Evolutionary conservation across 2,888 invertebrate genomes (phyloP), one percentile per base, ranked within the genome.

Genomic region (Myopa tessellatipennis): DNA sequence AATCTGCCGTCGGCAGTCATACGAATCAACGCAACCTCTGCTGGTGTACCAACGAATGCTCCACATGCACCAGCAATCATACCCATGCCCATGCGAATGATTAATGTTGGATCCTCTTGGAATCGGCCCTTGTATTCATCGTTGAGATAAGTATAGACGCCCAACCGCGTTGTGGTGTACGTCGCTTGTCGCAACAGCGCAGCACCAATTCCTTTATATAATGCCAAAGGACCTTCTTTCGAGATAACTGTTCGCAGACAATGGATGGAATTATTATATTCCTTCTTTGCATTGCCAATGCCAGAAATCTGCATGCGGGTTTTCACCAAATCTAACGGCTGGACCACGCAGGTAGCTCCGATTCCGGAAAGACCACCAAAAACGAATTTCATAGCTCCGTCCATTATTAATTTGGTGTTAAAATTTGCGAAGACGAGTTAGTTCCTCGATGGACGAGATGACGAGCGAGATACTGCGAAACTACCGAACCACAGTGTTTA

Each of bases 1-100:
- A 99, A 90, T 79, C 98, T 93, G 14, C 99, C 99, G 90, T 99
- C 99, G 0, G 98, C 94, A n/a, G 98, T 98, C 99, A 99, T 99
- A 78, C 99, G 91, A 83, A 99, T 97, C 65, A 99, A 92, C 0
- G 97, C 95, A 60, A 99, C 95, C 90, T 99, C 99, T 0, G 99
- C 98, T 0, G 99, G 99, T 0, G 98, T 99, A 67, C 99, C 99
- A 58, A 98, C 95, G 89, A 98, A 98, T 1, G 98, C 89, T 4
- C 89, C 89, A 50, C 81, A 80, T 0, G 91, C 91, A 0, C 99
- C 99, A 1, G 99, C 97, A 0, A 93, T 89, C 89, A 97, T 93
- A 14, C 98, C 99, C 80, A 98, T 90, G 0, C 90, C 91, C 77
- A 96, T 95, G 90, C 98, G 98, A 61, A 91, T 91, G 0, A 92